phyloP scores from a whole-genome alignment of 2,888 invertebrate genomes.

The Desoria tigrina region DNA sequence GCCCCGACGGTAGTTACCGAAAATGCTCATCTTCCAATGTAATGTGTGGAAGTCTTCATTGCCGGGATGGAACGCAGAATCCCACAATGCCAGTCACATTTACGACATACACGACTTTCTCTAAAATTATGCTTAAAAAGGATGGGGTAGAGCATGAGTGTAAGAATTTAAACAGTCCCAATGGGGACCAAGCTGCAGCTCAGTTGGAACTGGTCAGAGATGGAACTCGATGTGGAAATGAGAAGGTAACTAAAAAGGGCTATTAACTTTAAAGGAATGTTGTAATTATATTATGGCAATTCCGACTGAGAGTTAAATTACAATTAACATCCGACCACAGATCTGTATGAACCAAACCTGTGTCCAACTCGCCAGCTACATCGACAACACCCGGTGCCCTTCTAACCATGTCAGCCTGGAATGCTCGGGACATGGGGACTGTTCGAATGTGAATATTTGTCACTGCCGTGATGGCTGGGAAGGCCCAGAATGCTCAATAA shows the following conservation, averaged over 20 bases:
- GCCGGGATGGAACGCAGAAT: constrained; percentile 80
- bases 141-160: constrained; percentile 89
- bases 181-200: constrained; percentile 41
- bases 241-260: constrained; percentile 63
- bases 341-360: constrained; percentile 94
- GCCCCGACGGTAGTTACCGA: constrained; percentile 70
- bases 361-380: constrained; percentile 77
- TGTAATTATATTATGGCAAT: not conserved
- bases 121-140: constrained; percentile 84
- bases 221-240: constrained; percentile 90
- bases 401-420: constrained; percentile 82
- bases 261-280: too few relatives aligned
- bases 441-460: constrained; percentile 89
- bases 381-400: constrained; percentile 86
- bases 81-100: constrained; percentile 79
- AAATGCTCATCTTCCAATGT: constrained; percentile 87
- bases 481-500: constrained; percentile 82
- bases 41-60: constrained; percentile 91
- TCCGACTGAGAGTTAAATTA: constrained; percentile 11
- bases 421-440: constrained; percentile 92
- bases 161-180: constrained; percentile 65
- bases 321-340: constrained; percentile 56
- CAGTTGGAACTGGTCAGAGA: constrained; percentile 84
- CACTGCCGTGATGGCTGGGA: constrained; percentile 86
- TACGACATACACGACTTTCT: constrained; percentile 67